These are phyloP conservation scores for Xanthorhoe designata DNA, from an alignment of 2,888 invertebrate species.

Conservation along the genomic window DNA sequence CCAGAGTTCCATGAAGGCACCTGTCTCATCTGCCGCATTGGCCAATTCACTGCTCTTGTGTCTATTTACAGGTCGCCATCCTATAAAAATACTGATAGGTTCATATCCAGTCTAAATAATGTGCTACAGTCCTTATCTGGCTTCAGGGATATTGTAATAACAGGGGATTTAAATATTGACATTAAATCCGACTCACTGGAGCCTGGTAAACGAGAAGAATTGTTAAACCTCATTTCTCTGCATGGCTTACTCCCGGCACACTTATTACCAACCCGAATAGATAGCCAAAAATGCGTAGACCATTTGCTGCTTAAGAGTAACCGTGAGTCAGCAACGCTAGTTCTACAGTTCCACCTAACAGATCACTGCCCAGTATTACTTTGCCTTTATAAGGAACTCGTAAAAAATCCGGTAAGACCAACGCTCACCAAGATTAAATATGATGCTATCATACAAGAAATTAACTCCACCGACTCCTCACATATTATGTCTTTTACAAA, in stretches of 20 bases:
- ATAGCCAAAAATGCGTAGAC: slow-evolving; percentile 37
- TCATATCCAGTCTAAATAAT: slow-evolving; percentile 9
- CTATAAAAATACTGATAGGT: slow-evolving; percentile 3
- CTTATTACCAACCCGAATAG: slow-evolving; percentile 29
- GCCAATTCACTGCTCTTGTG: neutral
- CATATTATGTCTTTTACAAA: neutral
- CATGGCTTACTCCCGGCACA: slow-evolving; percentile 36
- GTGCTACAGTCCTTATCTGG: slow-evolving; percentile 1
- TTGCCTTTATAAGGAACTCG: slow-evolving; percentile 4
- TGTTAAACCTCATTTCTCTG: slow-evolving; percentile 32
- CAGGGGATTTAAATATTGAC: slow-evolving; percentile 39
- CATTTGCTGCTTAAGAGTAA: slow-evolving; percentile 24
- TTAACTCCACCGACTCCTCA: slow-evolving; percentile 5
- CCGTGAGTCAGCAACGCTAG: slow-evolving; percentile 14
- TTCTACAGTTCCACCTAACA: slow-evolving; percentile 28
- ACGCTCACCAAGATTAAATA: neutral
- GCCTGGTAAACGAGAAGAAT: slow-evolving; percentile 13
- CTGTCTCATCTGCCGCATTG: slow-evolving; percentile 5
- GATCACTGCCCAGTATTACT: slow-evolving; percentile 34
- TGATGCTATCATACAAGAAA: neutral
- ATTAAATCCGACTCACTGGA: slow-evolving; percentile 18
- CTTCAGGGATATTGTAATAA: slow-evolving; percentile 1
- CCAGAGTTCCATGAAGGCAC: slow-evolving; percentile 5
- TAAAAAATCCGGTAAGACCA: neutral
- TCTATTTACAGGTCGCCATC: slow-evolving; percentile 41